phyloP scores from a whole-genome alignment of 2,113 vertebrate genomes.

The Sturnira hondurensis region DNA sequence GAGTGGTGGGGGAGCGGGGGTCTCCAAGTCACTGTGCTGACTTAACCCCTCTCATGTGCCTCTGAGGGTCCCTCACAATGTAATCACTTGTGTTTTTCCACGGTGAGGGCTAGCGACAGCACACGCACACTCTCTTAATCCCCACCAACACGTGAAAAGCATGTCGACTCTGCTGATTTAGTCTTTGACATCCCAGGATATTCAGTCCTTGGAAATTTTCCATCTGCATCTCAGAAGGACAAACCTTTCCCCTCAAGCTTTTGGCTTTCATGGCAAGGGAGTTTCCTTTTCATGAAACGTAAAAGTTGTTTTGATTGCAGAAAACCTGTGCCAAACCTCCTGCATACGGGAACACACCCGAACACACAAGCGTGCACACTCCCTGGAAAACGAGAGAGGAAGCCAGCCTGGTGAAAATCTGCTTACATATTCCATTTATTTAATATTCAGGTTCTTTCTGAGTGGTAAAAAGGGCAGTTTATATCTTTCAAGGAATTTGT shows the following conservation, averaged over 20 bases:
- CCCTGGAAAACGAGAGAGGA: neutral
- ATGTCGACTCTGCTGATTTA: neutral
- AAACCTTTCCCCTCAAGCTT: neutral
- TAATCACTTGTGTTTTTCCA: neutral
- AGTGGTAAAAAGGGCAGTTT: neutral
- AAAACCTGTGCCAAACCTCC: neutral
- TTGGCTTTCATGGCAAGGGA: neutral
- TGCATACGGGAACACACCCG: neutral
- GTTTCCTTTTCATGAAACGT: neutral
- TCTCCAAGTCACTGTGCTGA: neutral
- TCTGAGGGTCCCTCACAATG: neutral
- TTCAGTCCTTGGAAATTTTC: neutral
- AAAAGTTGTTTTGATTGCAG: neutral
- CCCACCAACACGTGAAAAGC: neutral
- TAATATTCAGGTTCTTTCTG: neutral
- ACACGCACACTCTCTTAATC: neutral
- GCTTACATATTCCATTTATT: neutral
- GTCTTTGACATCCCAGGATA: neutral
- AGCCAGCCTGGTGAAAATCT: neutral
- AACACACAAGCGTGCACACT: neutral
- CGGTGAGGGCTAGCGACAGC: neutral
- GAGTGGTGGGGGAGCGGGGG: rapidly evolving
- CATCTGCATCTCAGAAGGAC: neutral
- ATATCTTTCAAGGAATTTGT: neutral
- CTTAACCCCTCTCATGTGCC: neutral